Conservation (phyloP, 2,888 invertebrate species). For the Apamea sordens region DNA sequence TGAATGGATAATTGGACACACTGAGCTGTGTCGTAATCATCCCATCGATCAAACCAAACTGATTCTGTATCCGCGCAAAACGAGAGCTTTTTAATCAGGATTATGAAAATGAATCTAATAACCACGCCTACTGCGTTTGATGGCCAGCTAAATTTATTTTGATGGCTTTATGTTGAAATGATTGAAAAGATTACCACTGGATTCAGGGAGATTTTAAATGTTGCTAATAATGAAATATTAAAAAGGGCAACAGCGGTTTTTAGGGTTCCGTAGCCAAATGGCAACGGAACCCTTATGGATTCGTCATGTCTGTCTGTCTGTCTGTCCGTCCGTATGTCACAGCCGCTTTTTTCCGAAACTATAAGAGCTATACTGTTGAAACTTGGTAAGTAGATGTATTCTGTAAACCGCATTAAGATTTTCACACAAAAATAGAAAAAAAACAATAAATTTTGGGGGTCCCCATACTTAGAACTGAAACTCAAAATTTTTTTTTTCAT, state of each 20-base stretch:
- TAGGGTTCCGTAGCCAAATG: no score
- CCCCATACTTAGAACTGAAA: no score
- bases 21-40: constrained; percentile 54
- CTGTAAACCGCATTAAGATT: no score
- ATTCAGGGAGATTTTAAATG: constrained; percentile 7
- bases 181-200: constrained; percentile 43
- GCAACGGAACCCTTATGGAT: no score
- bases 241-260: neutral
- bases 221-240: constrained; percentile 33
- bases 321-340: no score
- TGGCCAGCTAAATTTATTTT: constrained; percentile 44
- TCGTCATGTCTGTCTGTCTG: no score
- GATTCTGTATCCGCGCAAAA: constrained; percentile 50
- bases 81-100: constrained; percentile 55
- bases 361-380: no score
- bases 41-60: constrained; percentile 55
- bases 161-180: constrained; percentile 25
- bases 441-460: no score
- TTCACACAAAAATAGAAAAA: no score
- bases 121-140: constrained; percentile 27
- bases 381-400: no score
- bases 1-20: constrained; percentile 51
- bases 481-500: no score
- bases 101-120: constrained; percentile 64
- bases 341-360: no score